Conservation (phyloP, 2,113 vertebrate genomes). For the Paracanthobrama guichenoti region DNA sequence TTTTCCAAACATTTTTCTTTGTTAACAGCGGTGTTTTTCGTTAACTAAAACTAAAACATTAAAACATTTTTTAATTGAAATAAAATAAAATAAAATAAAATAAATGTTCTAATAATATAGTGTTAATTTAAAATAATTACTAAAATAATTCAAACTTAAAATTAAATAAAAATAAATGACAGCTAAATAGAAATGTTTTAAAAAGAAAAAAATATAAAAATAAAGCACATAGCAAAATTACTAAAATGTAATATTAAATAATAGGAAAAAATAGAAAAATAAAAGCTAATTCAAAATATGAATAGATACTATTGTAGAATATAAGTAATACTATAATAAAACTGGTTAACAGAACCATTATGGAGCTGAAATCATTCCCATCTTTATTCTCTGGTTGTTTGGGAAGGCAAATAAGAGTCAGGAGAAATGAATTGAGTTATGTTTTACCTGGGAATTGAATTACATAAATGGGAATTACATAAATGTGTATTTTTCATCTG, state of each 20-base stretch:
- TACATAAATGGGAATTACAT: no score
- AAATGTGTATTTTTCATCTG: background rate
- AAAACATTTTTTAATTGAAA: background rate
- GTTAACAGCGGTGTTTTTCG: no score
- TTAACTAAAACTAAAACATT: background rate
- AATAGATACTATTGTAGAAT: background rate
- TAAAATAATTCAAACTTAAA: background rate
- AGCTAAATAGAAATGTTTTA: background rate
- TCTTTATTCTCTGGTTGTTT: background rate
- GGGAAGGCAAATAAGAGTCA: background rate
- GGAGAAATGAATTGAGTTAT: background rate
- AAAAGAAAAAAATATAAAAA: background rate
- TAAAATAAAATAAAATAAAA: background rate
- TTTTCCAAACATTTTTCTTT: no score
- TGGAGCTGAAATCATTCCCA: background rate
- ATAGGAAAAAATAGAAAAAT: background rate
- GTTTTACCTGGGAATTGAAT: background rate
- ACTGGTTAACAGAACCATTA: background rate
- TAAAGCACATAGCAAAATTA: background rate
- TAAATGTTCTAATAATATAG: background rate
- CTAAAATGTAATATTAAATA: background rate
- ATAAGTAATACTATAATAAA: background rate
- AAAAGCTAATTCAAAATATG: background rate
- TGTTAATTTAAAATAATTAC: background rate
- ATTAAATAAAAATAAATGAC: background rate